Base-by-base conservation (phyloP, 92 coral and sea anemone genomes). In the Phymanthus crucifer region DNA sequence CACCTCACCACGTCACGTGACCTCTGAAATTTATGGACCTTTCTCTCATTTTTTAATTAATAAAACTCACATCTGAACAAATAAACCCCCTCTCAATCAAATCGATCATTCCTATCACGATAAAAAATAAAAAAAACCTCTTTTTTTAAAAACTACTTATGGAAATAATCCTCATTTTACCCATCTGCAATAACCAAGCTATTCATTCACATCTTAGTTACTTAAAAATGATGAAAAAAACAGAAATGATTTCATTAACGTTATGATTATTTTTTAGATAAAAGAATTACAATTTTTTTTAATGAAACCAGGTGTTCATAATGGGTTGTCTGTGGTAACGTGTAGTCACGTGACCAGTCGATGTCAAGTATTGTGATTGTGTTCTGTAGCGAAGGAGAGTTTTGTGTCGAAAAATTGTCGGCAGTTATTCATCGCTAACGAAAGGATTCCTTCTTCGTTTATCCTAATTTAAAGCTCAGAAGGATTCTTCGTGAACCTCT, bases 1-100 rank as follows among this genome's bases (percentile, higher is more conserved):
- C 78, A 29, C 77, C 45, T 64, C 33, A 74, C 67, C 40, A 50
- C 67, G 24, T 76, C 79, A 83, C 85, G 79, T 40, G 91, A 83
- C 77, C 14, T 16, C 50, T 2, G 24, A 32, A 48, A 12, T 10
- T 10, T 47, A 33, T 38, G n/a, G 8, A 19, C 27, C 29, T 54
- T 19, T 54, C n/a, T n/a, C n/a, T n/a, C n/a, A n/a, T n/a, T 48
- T 48, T 48, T 19, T 14, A 6, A 7, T 48, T 3, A 48, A 38
- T 1, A 38, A 38, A 38, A 43, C 48, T 43, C 64, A 54, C 64
- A 54, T 26, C 8, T 54, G 14, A 54, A 54, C 27, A 54, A 54
- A 54, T 24, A 54, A 54, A n/a, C 27, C 14, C 57, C 26, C n/a
- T 13, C 18, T 50, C 5, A 6, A 26, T 54, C 26, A 54, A 24